phyloP scores from a whole-genome alignment of 1,140 invertebrate genomes.

The Elymnias hypermnestra region DNA sequence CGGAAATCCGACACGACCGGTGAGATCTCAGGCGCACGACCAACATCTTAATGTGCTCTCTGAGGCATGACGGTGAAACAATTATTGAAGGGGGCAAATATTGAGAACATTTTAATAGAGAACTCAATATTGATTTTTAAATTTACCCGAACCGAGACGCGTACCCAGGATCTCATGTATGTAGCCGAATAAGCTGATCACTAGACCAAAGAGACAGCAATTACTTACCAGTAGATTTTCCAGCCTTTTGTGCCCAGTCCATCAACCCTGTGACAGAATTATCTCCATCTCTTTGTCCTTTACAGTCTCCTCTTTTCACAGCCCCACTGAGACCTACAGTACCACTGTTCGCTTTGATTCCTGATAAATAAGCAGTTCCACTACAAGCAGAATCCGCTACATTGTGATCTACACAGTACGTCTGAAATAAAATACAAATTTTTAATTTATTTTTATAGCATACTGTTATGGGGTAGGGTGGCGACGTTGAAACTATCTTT shows the following conservation, averaged over 20 bases:
- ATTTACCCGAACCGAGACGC: too few species aligned
- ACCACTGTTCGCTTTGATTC: slow-evolving; percentile 88
- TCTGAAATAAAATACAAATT: slow-evolving; percentile 72
- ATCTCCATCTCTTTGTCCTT: slow-evolving; percentile 68
- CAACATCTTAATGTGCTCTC: too few species aligned
- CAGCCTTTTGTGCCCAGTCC: slow-evolving; percentile 83
- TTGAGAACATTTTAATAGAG: too few species aligned
- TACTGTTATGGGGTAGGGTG: neutral
- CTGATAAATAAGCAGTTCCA: slow-evolving; percentile 87
- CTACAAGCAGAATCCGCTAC: slow-evolving; percentile 89
- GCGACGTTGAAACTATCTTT: too few species aligned
- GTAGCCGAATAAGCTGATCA: too few species aligned
- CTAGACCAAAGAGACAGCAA: neutral
- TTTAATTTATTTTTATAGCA: neutral
- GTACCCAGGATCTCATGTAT: too few species aligned
- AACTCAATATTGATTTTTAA: too few species aligned
- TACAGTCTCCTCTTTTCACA: slow-evolving; percentile 79
- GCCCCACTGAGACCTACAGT: slow-evolving; percentile 85
- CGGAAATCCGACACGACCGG: too few species aligned
- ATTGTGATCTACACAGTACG: slow-evolving; percentile 87
- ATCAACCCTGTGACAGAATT: slow-evolving; percentile 82
- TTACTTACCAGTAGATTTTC: slow-evolving; percentile 80
- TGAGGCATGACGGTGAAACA: too few species aligned
- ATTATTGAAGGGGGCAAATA: too few species aligned
- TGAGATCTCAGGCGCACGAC: too few species aligned